Conservation (phyloP, 1,140 invertebrate genomes). For the Drosophila bocki region DNA sequence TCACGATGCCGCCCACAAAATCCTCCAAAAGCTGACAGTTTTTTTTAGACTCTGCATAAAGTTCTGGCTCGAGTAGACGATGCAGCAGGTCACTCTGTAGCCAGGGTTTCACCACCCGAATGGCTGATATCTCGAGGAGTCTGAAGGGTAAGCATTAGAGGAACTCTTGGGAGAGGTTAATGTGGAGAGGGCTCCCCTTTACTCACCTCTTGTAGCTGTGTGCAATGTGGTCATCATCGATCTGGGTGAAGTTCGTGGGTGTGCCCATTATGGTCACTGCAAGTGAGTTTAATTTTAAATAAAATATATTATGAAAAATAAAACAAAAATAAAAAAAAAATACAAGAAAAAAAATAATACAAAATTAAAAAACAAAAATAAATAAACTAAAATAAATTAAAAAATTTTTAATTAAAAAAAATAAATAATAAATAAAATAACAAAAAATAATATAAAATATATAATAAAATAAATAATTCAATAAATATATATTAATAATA, state of each 20-base stretch:
- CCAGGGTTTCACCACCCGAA: constrained; percentile 78
- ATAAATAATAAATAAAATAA: too few relatives aligned
- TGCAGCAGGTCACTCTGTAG: constrained; percentile 75
- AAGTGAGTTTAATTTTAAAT: constrained; percentile 7
- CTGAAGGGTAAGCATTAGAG: constrained; percentile 12
- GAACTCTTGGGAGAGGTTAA: too few relatives aligned
- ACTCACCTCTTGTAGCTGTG: constrained; percentile 77
- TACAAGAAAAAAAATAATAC: background rate
- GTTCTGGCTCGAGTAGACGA: constrained; percentile 57
- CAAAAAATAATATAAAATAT: too few relatives aligned
- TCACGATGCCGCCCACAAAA: constrained; percentile 73
- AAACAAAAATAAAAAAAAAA: too few relatives aligned
- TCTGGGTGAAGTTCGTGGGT: constrained; percentile 71
- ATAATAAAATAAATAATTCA: too few relatives aligned
- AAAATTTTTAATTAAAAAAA: too few relatives aligned
- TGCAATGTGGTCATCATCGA: constrained; percentile 74
- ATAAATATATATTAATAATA: too few relatives aligned
- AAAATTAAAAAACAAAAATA: too few relatives aligned
- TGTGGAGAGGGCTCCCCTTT: background rate
- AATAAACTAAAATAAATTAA: too few relatives aligned
- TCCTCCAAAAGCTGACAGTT: constrained; percentile 68
- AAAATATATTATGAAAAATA: background rate
- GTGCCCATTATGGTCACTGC: constrained; percentile 81
- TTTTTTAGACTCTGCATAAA: constrained; percentile 57
- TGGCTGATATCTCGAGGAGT: constrained; percentile 75